Conservation (phyloP, 2,888 invertebrate species). For the Eubasilissa splendida region DNA sequence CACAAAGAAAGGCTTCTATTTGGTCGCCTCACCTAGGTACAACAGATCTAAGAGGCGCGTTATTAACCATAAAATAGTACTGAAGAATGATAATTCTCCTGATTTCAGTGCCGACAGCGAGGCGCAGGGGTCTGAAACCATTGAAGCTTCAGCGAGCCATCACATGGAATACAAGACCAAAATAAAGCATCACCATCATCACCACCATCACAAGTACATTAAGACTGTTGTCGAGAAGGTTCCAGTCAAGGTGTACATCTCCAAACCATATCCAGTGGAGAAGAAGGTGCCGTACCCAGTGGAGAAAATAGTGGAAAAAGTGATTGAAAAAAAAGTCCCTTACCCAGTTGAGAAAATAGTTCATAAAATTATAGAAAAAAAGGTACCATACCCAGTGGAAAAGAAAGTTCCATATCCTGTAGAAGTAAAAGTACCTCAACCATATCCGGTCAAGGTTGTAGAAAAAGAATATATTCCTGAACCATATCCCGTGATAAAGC, state of each 20-base stretch:
- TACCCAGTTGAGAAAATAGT: slow-evolving; percentile 71
- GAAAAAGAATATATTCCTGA: slow-evolving; percentile 68
- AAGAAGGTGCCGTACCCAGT: slow-evolving; percentile 67
- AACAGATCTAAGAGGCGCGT: background rate
- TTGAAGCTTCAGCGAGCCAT: slow-evolving; percentile 13
- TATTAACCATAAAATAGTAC: slow-evolving; percentile 7
- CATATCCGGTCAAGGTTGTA: slow-evolving; percentile 67
- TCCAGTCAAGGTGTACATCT: slow-evolving; percentile 72
- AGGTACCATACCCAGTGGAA: slow-evolving; percentile 67
- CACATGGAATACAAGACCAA: slow-evolving; percentile 62
- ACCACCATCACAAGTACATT: slow-evolving; percentile 77
- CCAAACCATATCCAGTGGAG: slow-evolving; percentile 73
- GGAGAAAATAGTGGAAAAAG: slow-evolving; percentile 64
- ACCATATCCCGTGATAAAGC: slow-evolving; percentile 66
- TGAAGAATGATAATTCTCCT: slow-evolving; percentile 54
- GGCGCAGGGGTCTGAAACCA: slow-evolving; percentile 2
- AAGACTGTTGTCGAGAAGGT: slow-evolving; percentile 75
- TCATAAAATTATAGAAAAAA: slow-evolving; percentile 63
- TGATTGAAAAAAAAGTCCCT: slow-evolving; percentile 65
- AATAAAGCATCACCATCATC: slow-evolving; percentile 77
- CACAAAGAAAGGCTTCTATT: slow-evolving; percentile 1
- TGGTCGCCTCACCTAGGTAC: background rate
- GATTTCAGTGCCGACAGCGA: slow-evolving; percentile 49
- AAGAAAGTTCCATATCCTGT: slow-evolving; percentile 70
- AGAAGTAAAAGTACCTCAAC: slow-evolving; percentile 68